Percentiles rank a stretch among this genome's conserved stretches.
phyloP scores from a whole-genome alignment of 92 coral and sea anemone genomes.

The Parazoanthus darwini region DNA sequence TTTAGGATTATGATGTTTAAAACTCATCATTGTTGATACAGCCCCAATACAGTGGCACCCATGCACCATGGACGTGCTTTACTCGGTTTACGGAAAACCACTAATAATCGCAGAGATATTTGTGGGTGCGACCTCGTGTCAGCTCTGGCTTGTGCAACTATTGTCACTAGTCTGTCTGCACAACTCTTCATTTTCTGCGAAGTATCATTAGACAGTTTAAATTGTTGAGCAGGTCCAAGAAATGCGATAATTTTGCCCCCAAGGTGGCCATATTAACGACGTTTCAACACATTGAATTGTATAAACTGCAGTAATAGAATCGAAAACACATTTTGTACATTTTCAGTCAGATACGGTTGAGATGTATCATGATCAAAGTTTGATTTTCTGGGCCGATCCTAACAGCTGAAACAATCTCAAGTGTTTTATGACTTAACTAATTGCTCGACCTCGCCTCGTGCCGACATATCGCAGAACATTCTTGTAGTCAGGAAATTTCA shows the following conservation, averaged over 20 bases:
- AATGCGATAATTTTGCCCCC: slow-evolving; percentile 20
- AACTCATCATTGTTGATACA: too few relatives aligned
- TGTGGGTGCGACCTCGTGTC: slow-evolving; percentile 11
- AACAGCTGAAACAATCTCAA: slow-evolving; percentile 1
- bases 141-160: background rate
- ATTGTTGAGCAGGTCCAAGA: background rate
- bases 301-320: background rate
- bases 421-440: slow-evolving; percentile 32
- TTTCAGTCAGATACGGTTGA: background rate
- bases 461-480: slow-evolving; percentile 20
- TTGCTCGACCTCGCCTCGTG: slow-evolving; percentile 21
- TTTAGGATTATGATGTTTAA: background rate
- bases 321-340: background rate
- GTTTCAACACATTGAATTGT: slow-evolving; percentile 25
- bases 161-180: slow-evolving; percentile 1
- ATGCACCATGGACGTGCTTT: background rate
- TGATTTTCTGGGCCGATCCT: background rate
- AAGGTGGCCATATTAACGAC: background rate
- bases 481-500: slow-evolving; percentile 35
- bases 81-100: background rate
- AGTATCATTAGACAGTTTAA: slow-evolving; percentile 11
- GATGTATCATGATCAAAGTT: background rate
- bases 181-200: background rate
- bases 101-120: background rate
- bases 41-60: background rate